These are phyloP conservation scores for Thamnophis elegans DNA, from an alignment of 2,797 vertebrate species.

Conservation along the genomic window DNA sequence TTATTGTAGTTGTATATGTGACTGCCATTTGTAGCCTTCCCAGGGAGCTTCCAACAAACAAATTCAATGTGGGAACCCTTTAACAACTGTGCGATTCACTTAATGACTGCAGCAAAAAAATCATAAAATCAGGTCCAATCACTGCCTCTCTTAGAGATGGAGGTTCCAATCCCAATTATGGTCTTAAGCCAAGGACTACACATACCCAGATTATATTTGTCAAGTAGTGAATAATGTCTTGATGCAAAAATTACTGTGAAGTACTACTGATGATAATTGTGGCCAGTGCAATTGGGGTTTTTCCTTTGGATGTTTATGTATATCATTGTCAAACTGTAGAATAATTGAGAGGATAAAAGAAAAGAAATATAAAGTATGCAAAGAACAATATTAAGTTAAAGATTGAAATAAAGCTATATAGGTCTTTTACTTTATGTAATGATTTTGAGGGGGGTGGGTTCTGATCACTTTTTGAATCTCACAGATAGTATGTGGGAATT, in stretches of 20 bases:
- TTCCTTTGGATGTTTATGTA: not conserved
- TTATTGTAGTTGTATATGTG: not conserved
- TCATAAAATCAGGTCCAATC: not conserved
- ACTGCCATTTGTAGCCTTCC: not conserved
- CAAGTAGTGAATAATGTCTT: not conserved
- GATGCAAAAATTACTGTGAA: not conserved
- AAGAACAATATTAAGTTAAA: not conserved
- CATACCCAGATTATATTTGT: not conserved
- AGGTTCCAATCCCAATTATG: not conserved
- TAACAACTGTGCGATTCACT: not conserved
- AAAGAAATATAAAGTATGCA: not conserved
- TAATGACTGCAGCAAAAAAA: not conserved
- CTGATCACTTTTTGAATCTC: not conserved
- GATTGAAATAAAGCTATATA: not conserved
- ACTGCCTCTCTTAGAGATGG: not conserved
- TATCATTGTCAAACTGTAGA: not conserved
- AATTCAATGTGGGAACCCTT: not conserved
- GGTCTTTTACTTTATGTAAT: not conserved
- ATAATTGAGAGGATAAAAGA: not conserved
- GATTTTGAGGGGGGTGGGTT: not conserved
- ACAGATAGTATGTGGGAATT: not conserved
- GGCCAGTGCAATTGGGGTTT: not conserved
- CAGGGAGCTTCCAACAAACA: not conserved
- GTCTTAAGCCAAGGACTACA: not conserved
- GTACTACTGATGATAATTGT: not conserved